Base-by-base conservation (phyloP, 1,140 invertebrate genomes). In the Tribolium madens region DNA sequence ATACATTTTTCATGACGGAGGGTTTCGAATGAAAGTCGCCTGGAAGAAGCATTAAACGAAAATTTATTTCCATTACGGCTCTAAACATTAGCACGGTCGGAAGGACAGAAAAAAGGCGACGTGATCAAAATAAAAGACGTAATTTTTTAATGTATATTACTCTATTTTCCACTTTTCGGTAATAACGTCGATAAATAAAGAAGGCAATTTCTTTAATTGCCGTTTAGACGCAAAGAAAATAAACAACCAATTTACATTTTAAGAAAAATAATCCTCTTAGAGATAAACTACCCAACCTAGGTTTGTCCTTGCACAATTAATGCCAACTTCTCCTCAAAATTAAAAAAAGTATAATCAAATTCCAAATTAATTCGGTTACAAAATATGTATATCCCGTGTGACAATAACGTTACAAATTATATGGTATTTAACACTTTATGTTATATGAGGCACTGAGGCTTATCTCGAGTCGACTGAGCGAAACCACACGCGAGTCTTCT, bases 11-110 rank as follows among this genome's bases (percentile, higher is more conserved):
- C 70, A 72, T 72, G 70, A 72, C 46, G 70, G 21, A 10, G 50
- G 50, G 12, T 72, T 50, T 12, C 14, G 42, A 69, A 69, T 36
- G 60, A 69, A 69, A 69, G 60, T 69, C 60, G 31, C 15, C 46
- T 12, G 13, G 50, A 50, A 50, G 47, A 18, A 14, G 26, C 70
- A 72, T 52, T 72, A 72, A 72, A 72, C 70, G 47, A 72, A 72
- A 72, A 72, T 72, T 72, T 72, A 72, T 72, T 52, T 72, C 70
- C 70, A 72, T 72, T 72, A 72, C 50, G 70, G 70, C 17, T 21
- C 42, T 53, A 50, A 52, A 72, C 70, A 72, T 72, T 72, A 72
- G 70, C 50, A 14, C 57, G 26, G 3, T 21, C 53, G 21, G 21
- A 26, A 26, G 21, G 21, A 26, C 53, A 21, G 53, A 64, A 26